phyloP scores from a whole-genome alignment of 2,797 vertebrate genomes.

The Anomalospiza imberbis region DNA sequence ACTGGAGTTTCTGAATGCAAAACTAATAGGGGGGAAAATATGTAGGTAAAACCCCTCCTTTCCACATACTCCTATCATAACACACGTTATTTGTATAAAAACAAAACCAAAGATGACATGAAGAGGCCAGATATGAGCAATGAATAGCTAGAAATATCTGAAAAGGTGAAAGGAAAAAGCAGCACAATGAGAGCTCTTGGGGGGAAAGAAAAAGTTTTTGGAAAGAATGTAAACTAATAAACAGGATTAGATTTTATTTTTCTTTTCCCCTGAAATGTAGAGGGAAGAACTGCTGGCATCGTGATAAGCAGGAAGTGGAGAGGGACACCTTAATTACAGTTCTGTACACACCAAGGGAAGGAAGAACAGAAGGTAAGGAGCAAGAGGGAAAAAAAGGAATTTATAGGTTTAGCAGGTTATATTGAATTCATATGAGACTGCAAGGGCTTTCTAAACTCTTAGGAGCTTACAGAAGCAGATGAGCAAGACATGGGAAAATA shows the following conservation, averaged over 20 bases:
- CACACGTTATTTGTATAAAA: background rate
- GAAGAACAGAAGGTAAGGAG: background rate
- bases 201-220: rapidly evolving
- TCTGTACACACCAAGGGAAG: background rate
- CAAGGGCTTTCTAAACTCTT: background rate
- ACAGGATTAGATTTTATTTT: background rate
- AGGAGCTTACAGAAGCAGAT: background rate
- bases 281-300: background rate
- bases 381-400: background rate
- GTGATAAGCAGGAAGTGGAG: background rate
- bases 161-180: background rate
- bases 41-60: background rate
- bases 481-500: background rate
- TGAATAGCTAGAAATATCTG: background rate
- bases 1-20: background rate
- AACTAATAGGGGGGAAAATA: background rate
- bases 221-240: background rate
- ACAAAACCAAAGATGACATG: background rate
- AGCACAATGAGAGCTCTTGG: background rate
- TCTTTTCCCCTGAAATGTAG: rapidly evolving
- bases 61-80: background rate
- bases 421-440: background rate
- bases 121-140: background rate
- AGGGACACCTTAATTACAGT: background rate
- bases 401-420: background rate